Evolutionary conservation across 30 jellyfish, hydroid and myxozoan species (phyloP), one percentile per base, ranked within the genome.

Genomic region (Aurelia aurita): DNA sequence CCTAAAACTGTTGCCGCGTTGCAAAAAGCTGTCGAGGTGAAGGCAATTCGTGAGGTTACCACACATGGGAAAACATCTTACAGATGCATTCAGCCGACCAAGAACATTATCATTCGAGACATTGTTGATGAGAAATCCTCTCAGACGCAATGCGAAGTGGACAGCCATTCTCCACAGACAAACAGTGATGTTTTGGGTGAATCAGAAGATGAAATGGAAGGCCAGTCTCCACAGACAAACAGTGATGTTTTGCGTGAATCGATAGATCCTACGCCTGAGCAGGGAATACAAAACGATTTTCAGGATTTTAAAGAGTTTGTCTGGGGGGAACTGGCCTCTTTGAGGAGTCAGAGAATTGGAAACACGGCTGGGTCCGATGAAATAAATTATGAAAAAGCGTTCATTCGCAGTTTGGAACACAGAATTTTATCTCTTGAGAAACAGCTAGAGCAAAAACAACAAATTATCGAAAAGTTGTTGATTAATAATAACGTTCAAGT

Each of bases 321-420:
- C 31, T 72, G 84, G 84, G 69, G 69, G 25, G 84, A 72, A 22
- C 84, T 72, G 69, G 84, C 69, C 22, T 72, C 69, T 46, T 5
- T 72, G 26, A 72, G 60, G 84, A 72, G 47, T 43, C 84, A 72
- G 16, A 43, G 47, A 72, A 72, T 43, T 45, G 67, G 69, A 72
- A 72, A 45, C 69, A 45, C 70, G 29, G 25, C 58, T 19, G 84
- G 69, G 69, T 69, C 58, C 13, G 70, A 72, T 29, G 12, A 69
- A 3, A 69, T 69, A 35, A 72, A 35, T 72, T 72, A 72, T 49
- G 84, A 45, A 72, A 43, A 43, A 47, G 69, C 69, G 16, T 72
- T 72, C 47, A 39, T 72, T 72, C 69, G 84, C 67, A 72, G 69
- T 72, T 72, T 72, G 46, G 84, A 72, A 45, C 84, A 72, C 47